Base-by-base conservation (phyloP, 2,888 invertebrate species). In the Pyrocoelia pectoralis region DNA sequence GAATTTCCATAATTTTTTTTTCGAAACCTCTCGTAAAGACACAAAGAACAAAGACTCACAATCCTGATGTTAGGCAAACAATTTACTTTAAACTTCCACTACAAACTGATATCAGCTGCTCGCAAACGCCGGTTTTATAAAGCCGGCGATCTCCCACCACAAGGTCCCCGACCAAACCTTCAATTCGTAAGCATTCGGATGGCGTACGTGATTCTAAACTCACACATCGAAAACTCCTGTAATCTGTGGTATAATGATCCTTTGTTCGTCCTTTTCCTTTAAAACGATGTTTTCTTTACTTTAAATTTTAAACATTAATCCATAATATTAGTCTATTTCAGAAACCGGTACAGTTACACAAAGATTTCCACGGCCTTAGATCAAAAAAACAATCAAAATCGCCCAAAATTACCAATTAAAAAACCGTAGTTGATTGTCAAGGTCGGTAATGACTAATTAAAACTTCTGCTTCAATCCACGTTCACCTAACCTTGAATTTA, bases 1-100 rank as follows among this genome's bases (percentile, higher is more conserved):
- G 53, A 24, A 68, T 60, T 63, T 68, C 68, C 68, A 68, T 68
- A n/a, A n/a, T n/a, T n/a, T n/a, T n/a, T n/a, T n/a, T n/a, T n/a
- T n/a, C n/a, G n/a, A n/a, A n/a, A n/a, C n/a, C n/a, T n/a, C 9
- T 1, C 29, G 41, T 59, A 50, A n/a, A 40, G 56, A 56, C 64
- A 63, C 63, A 63, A 63, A 58, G 63, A 63, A 63, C 54, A 53
- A 65, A 65, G 61, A 61, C 56, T 49, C 55, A 40, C 56, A 46
- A 55, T 24, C 18, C 19, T 4, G 43, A 53, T 57, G 17, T 48
- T 14, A 18, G 18, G 4, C 8, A 10, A 33, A 13, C 17, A 28
- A 61, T 55, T 52, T 14, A 13, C 24, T 50, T 33, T 28, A 41
- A 18, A 51, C 18, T 48, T 49, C 15, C 48, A 43, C 56, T 50